Percentiles rank a stretch among this genome's conserved stretches.
phyloP scores from a whole-genome alignment of 2,113 vertebrate genomes.

The Diadophis punctatus region DNA sequence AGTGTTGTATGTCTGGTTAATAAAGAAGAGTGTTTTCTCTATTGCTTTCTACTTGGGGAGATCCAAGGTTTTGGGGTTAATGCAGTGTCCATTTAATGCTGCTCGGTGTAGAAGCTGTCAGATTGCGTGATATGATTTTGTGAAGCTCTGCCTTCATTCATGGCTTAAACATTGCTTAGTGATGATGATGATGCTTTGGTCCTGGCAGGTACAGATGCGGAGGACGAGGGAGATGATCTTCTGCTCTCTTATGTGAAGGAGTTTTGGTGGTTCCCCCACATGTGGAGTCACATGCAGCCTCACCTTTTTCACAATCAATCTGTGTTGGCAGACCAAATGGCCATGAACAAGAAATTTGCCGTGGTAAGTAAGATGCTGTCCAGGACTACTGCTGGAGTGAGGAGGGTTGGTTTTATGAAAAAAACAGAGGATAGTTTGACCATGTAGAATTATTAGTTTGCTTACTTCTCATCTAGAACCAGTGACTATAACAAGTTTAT shows the following conservation, averaged over 20 bases:
- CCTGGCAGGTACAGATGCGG: constrained; percentile 85
- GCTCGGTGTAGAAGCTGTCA: not conserved
- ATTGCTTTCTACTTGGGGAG: not conserved
- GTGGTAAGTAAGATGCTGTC: constrained; percentile 79
- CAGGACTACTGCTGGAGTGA: not conserved
- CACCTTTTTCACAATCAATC: constrained; percentile 99
- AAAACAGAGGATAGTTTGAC: not conserved
- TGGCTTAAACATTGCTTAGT: accelerated
- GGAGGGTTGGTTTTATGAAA: not conserved
- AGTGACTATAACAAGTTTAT: not conserved
- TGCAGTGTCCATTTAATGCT: not conserved
- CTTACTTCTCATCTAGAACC: not conserved
- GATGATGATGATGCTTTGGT: not conserved
- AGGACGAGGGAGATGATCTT: constrained; percentile 92
- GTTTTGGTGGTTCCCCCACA: constrained; percentile 99
- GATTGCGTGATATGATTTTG: not conserved
- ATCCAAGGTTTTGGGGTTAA: not conserved
- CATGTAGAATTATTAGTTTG: not conserved
- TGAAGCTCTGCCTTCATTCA: not conserved
- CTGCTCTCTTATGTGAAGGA: constrained; percentile 90
- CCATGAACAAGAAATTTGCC: constrained; percentile 96
- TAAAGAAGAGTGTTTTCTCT: not conserved
- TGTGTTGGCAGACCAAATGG: constrained; percentile 94
- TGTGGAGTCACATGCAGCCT: constrained; percentile 99
- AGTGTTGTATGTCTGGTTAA: not conserved